phyloP scores from a whole-genome alignment of 2,888 invertebrate genomes.

The Drosophila greeni region DNA sequence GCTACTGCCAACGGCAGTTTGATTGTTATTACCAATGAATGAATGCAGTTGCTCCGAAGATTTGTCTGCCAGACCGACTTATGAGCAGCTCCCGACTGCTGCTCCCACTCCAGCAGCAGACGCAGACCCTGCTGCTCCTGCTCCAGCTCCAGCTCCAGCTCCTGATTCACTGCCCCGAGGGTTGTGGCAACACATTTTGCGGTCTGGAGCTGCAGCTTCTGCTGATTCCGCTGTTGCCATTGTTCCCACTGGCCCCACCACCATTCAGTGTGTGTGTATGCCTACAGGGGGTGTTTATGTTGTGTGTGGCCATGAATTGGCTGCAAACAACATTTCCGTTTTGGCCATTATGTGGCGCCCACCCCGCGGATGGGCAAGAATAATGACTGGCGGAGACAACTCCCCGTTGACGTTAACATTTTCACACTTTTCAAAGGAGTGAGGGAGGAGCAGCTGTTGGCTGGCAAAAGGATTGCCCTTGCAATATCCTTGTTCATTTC shows the following conservation, averaged over 20 bases:
- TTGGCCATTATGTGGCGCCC: constrained; percentile 56
- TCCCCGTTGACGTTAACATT: constrained; percentile 51
- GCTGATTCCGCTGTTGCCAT: constrained; percentile 47
- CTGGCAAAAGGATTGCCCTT: constrained; percentile 39
- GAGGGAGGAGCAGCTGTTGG: constrained; percentile 46
- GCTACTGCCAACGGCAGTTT: constrained; percentile 66
- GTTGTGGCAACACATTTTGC: constrained; percentile 65
- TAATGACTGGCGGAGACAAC: constrained; percentile 19
- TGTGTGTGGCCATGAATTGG: constrained; percentile 70
- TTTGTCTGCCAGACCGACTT: constrained; percentile 55
- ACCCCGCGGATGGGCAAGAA: constrained; percentile 22
- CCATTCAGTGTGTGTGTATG: constrained; percentile 47
- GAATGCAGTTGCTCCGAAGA: constrained; percentile 65
- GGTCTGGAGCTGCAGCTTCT: constrained; percentile 60
- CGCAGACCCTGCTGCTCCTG: background rate
- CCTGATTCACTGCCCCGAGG: constrained; percentile 31
- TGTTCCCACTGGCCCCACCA: constrained; percentile 53
- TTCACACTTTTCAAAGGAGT: constrained; percentile 58
- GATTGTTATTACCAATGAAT: constrained; percentile 75
- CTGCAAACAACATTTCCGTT: constrained; percentile 62
- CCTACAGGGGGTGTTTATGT: constrained; percentile 56
- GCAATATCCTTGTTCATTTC: constrained; percentile 51
- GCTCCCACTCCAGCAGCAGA: constrained; percentile 20
- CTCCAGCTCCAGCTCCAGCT: constrained; percentile 21
- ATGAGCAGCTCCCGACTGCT: constrained; percentile 31